Conservation (phyloP, 2,113 vertebrate genomes). For the Anthoscopus minutus region DNA sequence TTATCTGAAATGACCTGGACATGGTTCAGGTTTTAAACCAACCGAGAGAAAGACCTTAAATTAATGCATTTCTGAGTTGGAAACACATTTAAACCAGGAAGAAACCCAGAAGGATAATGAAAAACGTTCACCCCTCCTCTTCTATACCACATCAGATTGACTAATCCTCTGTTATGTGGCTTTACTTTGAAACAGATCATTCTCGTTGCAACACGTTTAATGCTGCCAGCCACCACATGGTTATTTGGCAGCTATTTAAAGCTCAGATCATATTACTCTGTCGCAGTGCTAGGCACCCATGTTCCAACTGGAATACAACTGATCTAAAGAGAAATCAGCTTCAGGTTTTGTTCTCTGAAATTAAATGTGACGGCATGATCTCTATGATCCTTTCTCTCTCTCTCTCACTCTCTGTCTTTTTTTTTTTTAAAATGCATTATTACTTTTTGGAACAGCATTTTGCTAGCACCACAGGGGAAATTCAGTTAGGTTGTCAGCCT, state of each 20-base stretch:
- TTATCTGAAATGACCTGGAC: not conserved
- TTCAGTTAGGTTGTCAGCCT: slow-evolving; percentile 53
- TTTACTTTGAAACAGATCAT: slow-evolving; percentile 63
- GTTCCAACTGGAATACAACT: slow-evolving; percentile 54
- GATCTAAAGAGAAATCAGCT: slow-evolving; percentile 62
- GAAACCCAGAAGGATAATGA: slow-evolving; percentile 30
- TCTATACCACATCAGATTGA: slow-evolving; percentile 29
- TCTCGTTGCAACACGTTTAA: slow-evolving; percentile 47
- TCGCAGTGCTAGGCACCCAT: slow-evolving; percentile 41
- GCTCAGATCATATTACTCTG: slow-evolving; percentile 57
- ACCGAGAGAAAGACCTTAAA: not conserved
- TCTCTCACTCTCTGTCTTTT: no score
- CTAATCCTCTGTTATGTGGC: slow-evolving; percentile 45
- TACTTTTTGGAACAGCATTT: slow-evolving; percentile 52
- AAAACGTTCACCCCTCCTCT: slow-evolving; percentile 1
- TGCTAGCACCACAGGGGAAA: slow-evolving; percentile 49
- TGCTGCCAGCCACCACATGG: slow-evolving; percentile 62
- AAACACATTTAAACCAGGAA: not conserved
- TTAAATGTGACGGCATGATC: slow-evolving; percentile 42
- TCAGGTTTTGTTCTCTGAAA: slow-evolving; percentile 60
- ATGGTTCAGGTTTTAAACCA: not conserved
- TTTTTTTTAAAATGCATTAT: not conserved
- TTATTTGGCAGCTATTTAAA: slow-evolving; percentile 70
- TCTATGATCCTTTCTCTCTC: not conserved
- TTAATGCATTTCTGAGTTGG: not conserved